These are phyloP conservation scores for Labeo calbasu DNA, from an alignment of 2,797 vertebrate species.

Conservation along the genomic window DNA sequence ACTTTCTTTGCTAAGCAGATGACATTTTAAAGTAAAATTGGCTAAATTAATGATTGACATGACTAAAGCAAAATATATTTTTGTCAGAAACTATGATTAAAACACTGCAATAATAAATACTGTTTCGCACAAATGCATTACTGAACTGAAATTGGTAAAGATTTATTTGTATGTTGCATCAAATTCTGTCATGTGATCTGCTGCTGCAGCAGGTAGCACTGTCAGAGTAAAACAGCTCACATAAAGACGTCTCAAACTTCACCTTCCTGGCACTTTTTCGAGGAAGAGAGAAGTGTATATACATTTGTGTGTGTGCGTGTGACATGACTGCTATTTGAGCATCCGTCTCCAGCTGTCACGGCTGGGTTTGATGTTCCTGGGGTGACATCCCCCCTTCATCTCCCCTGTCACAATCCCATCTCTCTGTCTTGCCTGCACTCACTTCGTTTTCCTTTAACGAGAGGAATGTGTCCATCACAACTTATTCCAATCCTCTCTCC, in stretches of 20 bases:
- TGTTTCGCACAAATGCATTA: not conserved
- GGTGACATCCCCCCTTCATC: slow-evolving; percentile 47
- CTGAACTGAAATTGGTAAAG: not conserved
- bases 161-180: not conserved
- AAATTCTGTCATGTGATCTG: not conserved
- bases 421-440: slow-evolving; percentile 33
- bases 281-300: slow-evolving; percentile 29
- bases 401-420: slow-evolving; percentile 51
- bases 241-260: slow-evolving; percentile 27
- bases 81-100: not conserved
- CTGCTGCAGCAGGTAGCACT: slow-evolving; percentile 1
- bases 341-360: slow-evolving; percentile 36
- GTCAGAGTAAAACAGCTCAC: not conserved
- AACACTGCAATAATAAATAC: not conserved
- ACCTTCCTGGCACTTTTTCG: slow-evolving; percentile 1
- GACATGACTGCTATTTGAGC: slow-evolving; percentile 26
- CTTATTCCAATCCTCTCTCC: slow-evolving; percentile 20
- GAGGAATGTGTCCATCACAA: slow-evolving; percentile 52
- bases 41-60: not conserved
- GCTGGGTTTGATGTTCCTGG: slow-evolving; percentile 48
- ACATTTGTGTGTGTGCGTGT: slow-evolving; percentile 32
- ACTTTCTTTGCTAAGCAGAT: not conserved
- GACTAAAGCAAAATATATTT: not conserved
- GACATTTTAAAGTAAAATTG: not conserved
- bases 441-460: slow-evolving; percentile 39